Evolutionary conservation across 2,797 vertebrate genomes (phyloP).

Genomic region (Yasuhikotakia modesta): DNA sequence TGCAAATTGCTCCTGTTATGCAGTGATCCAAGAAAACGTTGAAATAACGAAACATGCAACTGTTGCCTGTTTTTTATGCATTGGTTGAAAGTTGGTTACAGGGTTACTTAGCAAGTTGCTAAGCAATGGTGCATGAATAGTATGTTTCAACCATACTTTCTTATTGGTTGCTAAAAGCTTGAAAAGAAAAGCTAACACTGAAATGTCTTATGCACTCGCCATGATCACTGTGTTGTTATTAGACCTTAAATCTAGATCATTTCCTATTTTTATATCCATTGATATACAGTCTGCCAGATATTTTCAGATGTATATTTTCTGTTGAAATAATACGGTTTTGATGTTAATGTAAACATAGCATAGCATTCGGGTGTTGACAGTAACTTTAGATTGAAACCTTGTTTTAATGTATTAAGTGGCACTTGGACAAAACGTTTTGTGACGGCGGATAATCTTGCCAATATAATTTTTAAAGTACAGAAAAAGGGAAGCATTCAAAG

Average conservation of each 20-base stretch:
- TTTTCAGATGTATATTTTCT: not conserved
- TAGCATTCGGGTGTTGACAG: not conserved
- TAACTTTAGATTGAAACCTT: not conserved
- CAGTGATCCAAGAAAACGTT: not conserved
- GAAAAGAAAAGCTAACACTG: not conserved
- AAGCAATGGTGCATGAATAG: not conserved
- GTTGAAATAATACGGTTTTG: not conserved
- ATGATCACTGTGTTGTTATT: conserved; percentile 26
- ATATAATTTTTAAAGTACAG: not conserved
- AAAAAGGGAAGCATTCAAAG: not conserved
- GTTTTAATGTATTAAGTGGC: not conserved
- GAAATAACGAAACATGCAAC: conserved; percentile 14
- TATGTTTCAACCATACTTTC: not conserved
- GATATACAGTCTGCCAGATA: not conserved
- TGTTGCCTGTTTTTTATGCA: conserved; percentile 36
- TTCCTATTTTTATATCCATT: conserved; percentile 30
- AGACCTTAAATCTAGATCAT: conserved; percentile 27
- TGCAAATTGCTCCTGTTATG: not conserved
- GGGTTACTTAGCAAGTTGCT: conserved; percentile 3
- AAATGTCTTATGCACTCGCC: not conserved
- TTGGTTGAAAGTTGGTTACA: conserved; percentile 3
- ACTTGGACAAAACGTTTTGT: not conserved
- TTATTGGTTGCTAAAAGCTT: not conserved
- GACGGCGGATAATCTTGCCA: not conserved
- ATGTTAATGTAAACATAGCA: not conserved